These are phyloP conservation scores for Hetaerina titia DNA, from an alignment of 2,888 invertebrate genomes.

Conservation along the genomic window DNA sequence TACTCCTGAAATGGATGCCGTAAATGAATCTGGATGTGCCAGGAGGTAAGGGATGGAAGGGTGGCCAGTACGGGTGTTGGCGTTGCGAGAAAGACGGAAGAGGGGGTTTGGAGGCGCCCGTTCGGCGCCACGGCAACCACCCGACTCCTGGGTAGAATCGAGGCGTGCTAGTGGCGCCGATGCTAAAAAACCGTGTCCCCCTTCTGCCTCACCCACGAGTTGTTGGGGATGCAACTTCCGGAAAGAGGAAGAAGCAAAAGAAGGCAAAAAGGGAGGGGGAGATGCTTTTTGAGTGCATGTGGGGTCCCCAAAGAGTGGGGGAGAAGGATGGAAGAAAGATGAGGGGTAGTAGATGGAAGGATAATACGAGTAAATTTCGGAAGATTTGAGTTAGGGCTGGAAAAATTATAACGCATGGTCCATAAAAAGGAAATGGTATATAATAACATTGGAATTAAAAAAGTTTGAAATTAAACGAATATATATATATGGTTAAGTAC, in stretches of 20 bases:
- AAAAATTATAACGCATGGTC: too few species aligned
- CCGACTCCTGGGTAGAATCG: slow-evolving; percentile 12
- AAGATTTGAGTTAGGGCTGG: background rate
- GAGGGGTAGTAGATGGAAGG: background rate
- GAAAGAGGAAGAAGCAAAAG: background rate
- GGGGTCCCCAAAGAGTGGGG: background rate
- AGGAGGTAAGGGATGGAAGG: background rate
- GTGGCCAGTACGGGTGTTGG: background rate
- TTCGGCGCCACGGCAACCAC: slow-evolving; percentile 50
- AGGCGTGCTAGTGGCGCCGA: slow-evolving; percentile 42
- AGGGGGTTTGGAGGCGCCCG: slow-evolving; percentile 39
- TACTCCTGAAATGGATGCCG: background rate
- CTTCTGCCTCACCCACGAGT: background rate
- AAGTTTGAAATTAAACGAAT: background rate
- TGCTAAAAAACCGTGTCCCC: slow-evolving; percentile 52
- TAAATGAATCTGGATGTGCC: background rate
- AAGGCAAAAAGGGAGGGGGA: background rate
- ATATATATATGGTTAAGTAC: background rate
- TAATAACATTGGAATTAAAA: background rate
- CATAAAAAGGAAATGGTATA: too few species aligned
- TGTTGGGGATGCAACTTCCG: slow-evolving; percentile 20
- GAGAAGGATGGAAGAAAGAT: background rate
- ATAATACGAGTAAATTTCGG: background rate
- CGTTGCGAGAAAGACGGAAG: background rate
- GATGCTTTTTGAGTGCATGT: background rate